Evolutionary conservation across 2,888 invertebrate genomes (phyloP).

Genomic region (Saturnia japonica): DNA sequence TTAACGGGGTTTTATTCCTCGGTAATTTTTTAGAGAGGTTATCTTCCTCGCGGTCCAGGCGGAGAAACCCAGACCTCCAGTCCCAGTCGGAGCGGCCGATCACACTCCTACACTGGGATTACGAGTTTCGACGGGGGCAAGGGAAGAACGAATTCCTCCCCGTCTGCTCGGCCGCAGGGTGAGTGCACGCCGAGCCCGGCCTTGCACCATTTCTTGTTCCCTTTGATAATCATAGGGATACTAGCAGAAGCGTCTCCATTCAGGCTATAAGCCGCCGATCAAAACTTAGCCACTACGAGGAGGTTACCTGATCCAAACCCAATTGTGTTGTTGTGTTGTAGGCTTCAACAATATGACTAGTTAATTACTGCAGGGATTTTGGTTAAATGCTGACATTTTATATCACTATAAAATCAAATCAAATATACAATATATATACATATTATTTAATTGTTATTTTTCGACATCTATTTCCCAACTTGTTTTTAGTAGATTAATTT

Average conservation of each 20-base stretch:
- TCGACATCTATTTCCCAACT: no score
- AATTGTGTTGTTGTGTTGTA: no score
- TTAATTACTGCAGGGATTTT: neutral
- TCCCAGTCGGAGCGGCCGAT: neutral
- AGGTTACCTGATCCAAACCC: no score
- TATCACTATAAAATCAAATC: neutral
- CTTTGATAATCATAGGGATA: neutral
- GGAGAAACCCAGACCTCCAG: neutral
- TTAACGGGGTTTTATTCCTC: neutral
- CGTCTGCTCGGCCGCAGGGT: neutral
- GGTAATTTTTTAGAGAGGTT: conserved; percentile 1
- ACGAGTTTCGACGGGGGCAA: neutral
- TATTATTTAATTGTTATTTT: no score
- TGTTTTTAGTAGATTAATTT: no score
- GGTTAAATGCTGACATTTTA: neutral
- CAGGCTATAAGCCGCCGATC: no score
- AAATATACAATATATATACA: no score
- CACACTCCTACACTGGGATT: neutral
- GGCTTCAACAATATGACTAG: no score
- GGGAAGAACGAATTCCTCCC: neutral
- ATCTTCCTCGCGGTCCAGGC: neutral
- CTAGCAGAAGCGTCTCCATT: neutral
- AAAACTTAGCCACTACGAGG: no score
- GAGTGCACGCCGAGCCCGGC: neutral
- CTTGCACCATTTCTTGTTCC: neutral